Base-by-base conservation (phyloP, 2,888 invertebrate genomes). In the Fragum sueziense region DNA sequence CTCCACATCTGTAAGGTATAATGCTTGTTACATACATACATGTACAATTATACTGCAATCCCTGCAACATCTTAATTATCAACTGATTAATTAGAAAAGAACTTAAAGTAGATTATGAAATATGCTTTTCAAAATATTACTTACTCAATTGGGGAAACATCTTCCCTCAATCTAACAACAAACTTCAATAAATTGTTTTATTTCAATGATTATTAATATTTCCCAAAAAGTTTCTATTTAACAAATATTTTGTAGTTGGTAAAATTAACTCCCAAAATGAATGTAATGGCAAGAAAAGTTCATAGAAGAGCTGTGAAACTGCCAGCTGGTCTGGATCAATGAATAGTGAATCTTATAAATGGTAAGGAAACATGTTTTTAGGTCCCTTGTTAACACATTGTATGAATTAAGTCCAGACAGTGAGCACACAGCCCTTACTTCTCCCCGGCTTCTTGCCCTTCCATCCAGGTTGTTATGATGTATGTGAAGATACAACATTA, bases 1-100 rank as follows among this genome's bases (percentile, higher is more conserved):
- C 93, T 98, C 98, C 34, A 99, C 95, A 95, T 99, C 99, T 99
- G 95, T 91, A 75, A 52, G 14, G n/a, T 33, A n/a, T 22, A 61
- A n/a, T 33, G 33, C 29, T 47, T 37, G n/a, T n/a, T 61, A 22
- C 57, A 57, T 27, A 3, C 57, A 57, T 57, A 22, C 3, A 3
- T 57, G 57, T 22, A 3, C 2, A 22, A 6, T 3, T 57, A 47
- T 47, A 47, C 17, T 47, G 47, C 47, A 47, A 2, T 47, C 47
- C 47, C 47, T 47, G 47, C n/a, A 47, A 47, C n/a, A 9, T 20
- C 47, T 14, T 47, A n/a, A n/a, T n/a, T n/a, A n/a, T n/a, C n/a
- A n/a, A n/a, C n/a, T n/a, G n/a, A n/a, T n/a, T n/a, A n/a, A n/a
- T n/a, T n/a, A n/a, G n/a, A n/a, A n/a, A n/a, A n/a, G n/a, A n/a